A percentile compares a stretch with the other conserved stretches of the same genome.
Conservation (phyloP, 2,797 vertebrate species). For the Crypturellus tataupa region DNA sequence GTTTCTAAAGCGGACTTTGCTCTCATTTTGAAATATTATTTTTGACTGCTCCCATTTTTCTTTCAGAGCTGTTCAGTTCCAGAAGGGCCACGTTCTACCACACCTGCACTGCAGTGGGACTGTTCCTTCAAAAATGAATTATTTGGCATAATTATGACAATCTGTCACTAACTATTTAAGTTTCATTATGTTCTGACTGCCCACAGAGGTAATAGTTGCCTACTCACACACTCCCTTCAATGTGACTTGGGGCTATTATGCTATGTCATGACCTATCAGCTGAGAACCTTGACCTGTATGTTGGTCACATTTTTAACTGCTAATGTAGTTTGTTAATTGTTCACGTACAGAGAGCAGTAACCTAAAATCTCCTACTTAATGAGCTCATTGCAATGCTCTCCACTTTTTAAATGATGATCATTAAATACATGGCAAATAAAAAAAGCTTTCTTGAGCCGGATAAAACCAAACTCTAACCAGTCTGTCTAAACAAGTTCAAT, state of each 20-base stretch:
- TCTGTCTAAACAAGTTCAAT: constrained; percentile 4
- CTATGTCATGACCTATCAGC: constrained; percentile 27
- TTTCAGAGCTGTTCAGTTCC: background rate
- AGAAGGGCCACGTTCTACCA: constrained; percentile 34
- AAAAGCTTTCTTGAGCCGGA: constrained; percentile 45
- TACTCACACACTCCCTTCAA: constrained; percentile 56
- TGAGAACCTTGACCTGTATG: constrained; percentile 45
- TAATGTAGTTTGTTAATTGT: constrained; percentile 73
- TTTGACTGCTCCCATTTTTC: constrained; percentile 71
- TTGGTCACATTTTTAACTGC: constrained; percentile 63
- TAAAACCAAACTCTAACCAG: constrained; percentile 66
- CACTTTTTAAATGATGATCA: constrained; percentile 16
- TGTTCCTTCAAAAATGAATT: constrained; percentile 27
- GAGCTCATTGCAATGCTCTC: constrained; percentile 72
- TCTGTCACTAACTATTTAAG: constrained; percentile 21
- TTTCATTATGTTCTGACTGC: constrained; percentile 35
- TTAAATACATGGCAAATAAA: constrained; percentile 32
- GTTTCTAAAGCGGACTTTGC: constrained; percentile 56
- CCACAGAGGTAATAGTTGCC: constrained; percentile 56
- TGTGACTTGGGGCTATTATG: constrained; percentile 62
- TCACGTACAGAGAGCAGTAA: constrained; percentile 50
- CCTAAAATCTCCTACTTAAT: constrained; percentile 59
- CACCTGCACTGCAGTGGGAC: constrained; percentile 29
- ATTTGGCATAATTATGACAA: constrained; percentile 54
- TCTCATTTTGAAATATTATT: constrained; percentile 70